Conservation (phyloP, 1,140 invertebrate species). For the Pectinophora gossypiella region DNA sequence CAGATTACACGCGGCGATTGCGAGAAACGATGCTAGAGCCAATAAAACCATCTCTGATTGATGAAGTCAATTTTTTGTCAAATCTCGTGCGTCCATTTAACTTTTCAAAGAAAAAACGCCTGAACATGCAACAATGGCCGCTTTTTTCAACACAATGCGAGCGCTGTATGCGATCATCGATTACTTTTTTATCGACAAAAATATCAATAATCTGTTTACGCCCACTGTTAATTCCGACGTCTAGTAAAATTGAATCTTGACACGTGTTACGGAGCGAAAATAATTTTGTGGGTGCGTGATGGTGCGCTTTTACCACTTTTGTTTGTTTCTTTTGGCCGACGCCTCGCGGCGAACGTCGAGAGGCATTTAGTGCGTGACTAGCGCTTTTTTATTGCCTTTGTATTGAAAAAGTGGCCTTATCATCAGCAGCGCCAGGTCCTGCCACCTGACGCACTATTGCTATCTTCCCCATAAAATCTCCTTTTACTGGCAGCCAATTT, state of each 20-base stretch:
- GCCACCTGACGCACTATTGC: conserved; percentile 48
- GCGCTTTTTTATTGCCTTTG: conserved; percentile 68
- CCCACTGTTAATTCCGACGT: conserved; percentile 71
- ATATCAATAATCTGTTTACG: conserved; percentile 73
- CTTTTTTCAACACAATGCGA: conserved; percentile 47
- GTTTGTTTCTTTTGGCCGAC: conserved; percentile 67
- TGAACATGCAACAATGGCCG: conserved; percentile 56
- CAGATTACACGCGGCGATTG: conserved; percentile 43
- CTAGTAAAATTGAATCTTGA: conserved; percentile 70
- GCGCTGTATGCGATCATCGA: conserved; percentile 64
- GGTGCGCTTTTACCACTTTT: conserved; percentile 61
- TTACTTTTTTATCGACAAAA: conserved; percentile 69
- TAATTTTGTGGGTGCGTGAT: conserved; percentile 67
- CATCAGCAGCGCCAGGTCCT: conserved; percentile 36
- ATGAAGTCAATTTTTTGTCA: conserved; percentile 63
- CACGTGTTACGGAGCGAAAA: conserved; percentile 70
- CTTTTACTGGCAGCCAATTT: conserved; percentile 50
- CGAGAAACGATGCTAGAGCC: conserved; percentile 46
- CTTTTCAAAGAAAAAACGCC: conserved; percentile 42
- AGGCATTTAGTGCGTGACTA: conserved; percentile 70
- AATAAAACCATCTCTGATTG: conserved; percentile 67
- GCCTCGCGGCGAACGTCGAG: conserved; percentile 41
- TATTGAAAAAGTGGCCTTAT: conserved; percentile 63
- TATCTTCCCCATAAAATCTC: conserved; percentile 23
- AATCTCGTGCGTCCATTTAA: conserved; percentile 51